These are phyloP conservation scores for Myotis vivesi DNA, from an alignment of 2,797 vertebrate genomes.

Conservation along the genomic window DNA sequence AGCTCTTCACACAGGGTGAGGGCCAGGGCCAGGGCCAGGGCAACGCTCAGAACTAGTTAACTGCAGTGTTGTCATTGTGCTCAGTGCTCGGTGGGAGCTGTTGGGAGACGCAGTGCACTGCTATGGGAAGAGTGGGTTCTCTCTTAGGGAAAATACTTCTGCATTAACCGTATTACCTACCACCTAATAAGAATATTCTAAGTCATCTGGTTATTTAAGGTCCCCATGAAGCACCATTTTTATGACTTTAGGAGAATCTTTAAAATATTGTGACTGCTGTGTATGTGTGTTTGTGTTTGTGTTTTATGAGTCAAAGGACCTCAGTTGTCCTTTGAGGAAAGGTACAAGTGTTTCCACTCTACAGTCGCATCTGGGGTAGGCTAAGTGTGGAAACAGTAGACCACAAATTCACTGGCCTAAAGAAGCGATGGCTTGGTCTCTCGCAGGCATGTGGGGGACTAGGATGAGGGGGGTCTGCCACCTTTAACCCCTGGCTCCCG, in stretches of 20 bases:
- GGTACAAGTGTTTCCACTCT: neutral
- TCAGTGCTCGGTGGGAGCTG: neutral
- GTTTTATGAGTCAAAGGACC: neutral
- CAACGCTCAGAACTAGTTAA: neutral
- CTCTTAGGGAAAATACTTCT: neutral
- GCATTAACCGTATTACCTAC: neutral
- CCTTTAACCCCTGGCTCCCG: neutral
- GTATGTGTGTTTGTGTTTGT: too few species aligned
- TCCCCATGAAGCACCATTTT: neutral
- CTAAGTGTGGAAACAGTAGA: neutral
- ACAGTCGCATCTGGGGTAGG: rapidly evolving
- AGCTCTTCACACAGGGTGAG: neutral
- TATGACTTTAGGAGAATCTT: neutral
- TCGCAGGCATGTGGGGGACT: too few species aligned
- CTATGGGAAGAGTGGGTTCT: neutral
- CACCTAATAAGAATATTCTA: neutral
- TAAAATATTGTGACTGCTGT: neutral
- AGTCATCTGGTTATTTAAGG: neutral
- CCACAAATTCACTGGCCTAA: neutral
- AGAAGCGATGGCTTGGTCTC: neutral
- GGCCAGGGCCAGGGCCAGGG: rapidly evolving
- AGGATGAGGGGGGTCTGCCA: neutral
- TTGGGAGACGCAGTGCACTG: neutral
- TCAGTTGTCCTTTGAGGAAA: neutral
- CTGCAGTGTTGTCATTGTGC: too few species aligned